phyloP scores from a whole-genome alignment of 1,140 invertebrate species.

The Nephila pilipes region DNA sequence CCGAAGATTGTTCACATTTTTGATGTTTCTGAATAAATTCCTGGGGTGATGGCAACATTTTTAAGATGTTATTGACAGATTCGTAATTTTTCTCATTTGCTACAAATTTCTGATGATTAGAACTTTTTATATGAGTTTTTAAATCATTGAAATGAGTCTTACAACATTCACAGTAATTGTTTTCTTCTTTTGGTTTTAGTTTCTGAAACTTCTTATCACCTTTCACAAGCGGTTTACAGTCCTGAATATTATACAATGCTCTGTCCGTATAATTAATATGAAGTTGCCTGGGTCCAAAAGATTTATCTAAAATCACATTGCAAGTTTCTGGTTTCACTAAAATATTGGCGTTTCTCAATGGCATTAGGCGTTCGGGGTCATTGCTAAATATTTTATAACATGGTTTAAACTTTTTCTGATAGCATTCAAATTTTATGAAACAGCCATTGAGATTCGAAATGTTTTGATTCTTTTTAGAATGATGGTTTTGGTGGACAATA shows the following conservation, averaged over 20 bases:
- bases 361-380: constrained; percentile 59
- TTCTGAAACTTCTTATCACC: constrained; percentile 52
- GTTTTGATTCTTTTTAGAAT: constrained; percentile 31
- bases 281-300: background rate
- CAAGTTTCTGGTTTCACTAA: constrained; percentile 53
- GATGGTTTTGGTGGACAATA: background rate
- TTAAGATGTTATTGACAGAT: constrained; percentile 61
- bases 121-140: constrained; percentile 64
- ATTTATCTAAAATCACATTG: constrained; percentile 60
- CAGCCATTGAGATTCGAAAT: constrained; percentile 51
- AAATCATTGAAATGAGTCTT: constrained; percentile 58
- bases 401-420: constrained; percentile 58
- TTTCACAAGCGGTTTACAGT: background rate
- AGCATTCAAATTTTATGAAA: constrained; percentile 66
- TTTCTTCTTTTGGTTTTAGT: constrained; percentile 64
- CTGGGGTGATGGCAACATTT: constrained; percentile 66
- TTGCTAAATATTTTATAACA: constrained; percentile 66
- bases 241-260: background rate
- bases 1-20: background rate
- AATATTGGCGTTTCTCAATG: constrained; percentile 47
- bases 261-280: constrained; percentile 51
- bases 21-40: constrained; percentile 69
- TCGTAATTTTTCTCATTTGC: constrained; percentile 72
- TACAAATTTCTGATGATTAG: constrained; percentile 70
- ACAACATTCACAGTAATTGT: constrained; percentile 73